A percentile compares a stretch with the other conserved stretches of the same genome.
These are phyloP conservation scores for Amiota mariae DNA, from an alignment of 2,888 invertebrate genomes.

Conservation along the genomic window DNA sequence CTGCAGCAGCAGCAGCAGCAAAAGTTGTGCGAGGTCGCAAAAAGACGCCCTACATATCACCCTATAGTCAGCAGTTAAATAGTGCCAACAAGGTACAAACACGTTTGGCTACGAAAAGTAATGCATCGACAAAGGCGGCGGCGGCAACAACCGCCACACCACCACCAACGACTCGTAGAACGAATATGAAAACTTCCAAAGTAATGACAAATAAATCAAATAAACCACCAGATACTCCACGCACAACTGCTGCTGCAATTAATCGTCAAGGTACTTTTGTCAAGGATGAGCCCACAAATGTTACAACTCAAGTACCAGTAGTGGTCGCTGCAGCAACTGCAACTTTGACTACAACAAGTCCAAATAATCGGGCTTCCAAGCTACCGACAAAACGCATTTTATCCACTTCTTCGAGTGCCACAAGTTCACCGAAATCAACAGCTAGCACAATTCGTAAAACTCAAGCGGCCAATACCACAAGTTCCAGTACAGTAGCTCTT, in stretches of 20 bases:
- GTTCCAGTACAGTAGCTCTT: constrained; percentile 3
- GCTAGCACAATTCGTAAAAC: constrained; percentile 66
- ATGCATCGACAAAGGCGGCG: no score
- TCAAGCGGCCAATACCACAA: constrained; percentile 4
- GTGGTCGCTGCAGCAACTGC: constrained; percentile 55
- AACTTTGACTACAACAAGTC: constrained; percentile 47
- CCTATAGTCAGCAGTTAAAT: constrained; percentile 74
- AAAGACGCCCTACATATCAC: constrained; percentile 79
- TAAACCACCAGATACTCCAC: neutral
- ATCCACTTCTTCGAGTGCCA: constrained; percentile 14
- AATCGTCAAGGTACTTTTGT: constrained; percentile 94
- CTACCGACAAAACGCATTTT: constrained; percentile 66
- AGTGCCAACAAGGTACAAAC: constrained; percentile 38
- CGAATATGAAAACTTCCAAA: constrained; percentile 47
- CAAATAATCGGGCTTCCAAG: constrained; percentile 66
- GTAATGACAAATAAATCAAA: constrained; percentile 45
- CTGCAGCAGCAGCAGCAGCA: constrained; percentile 44
- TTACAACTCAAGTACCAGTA: constrained; percentile 68
- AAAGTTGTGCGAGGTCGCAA: constrained; percentile 75
- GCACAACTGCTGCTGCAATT: constrained; percentile 74
- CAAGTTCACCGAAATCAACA: constrained; percentile 38
- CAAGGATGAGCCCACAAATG: constrained; percentile 81
- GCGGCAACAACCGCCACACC: constrained; percentile 49
- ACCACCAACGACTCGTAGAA: constrained; percentile 27
- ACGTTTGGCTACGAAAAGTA: constrained; percentile 43